These are phyloP conservation scores for Drosophila repletoides DNA, from an alignment of 1,140 invertebrate species.

Conservation along the genomic window DNA sequence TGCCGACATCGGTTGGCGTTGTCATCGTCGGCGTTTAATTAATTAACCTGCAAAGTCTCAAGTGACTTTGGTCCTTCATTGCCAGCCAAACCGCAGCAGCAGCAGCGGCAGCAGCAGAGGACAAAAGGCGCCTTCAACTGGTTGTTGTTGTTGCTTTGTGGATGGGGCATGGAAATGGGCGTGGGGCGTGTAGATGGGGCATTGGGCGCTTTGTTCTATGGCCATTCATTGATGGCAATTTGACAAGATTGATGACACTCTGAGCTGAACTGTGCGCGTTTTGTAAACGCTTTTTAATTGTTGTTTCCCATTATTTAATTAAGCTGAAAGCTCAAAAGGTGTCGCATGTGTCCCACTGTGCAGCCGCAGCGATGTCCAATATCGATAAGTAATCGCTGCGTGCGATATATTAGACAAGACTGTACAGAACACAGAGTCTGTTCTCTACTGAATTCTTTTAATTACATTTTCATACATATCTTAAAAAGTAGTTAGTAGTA, in stretches of 20 bases:
- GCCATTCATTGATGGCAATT: conserved; percentile 50
- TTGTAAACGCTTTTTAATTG: conserved; percentile 74
- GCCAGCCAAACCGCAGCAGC: conserved; percentile 25
- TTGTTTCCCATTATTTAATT: conserved; percentile 55
- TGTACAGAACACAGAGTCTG: too few relatives aligned
- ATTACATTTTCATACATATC: too few relatives aligned
- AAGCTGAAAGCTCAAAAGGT: conserved; percentile 68
- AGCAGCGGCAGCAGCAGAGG: neutral
- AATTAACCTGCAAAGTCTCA: conserved; percentile 56
- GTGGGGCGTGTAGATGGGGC: neutral
- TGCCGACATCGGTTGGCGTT: conserved; percentile 34
- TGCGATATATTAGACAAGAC: conserved; percentile 11
- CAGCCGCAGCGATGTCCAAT: neutral
- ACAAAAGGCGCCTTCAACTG: conserved; percentile 31
- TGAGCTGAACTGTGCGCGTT: conserved; percentile 32
- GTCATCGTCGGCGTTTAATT: conserved; percentile 35
- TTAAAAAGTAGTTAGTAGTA: too few relatives aligned
- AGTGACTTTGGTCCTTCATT: conserved; percentile 64
- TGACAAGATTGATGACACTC: conserved; percentile 73
- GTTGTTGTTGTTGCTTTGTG: conserved; percentile 10
- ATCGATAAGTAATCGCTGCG: conserved; percentile 19
- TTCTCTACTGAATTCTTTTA: too few relatives aligned
- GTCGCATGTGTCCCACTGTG: too few relatives aligned
- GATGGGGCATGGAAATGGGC: neutral
- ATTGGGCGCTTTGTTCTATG: too few relatives aligned